A percentile compares a stretch with the other conserved stretches of the same genome.
phyloP scores from a whole-genome alignment of 1,140 invertebrate species.

The Heterodera schachtii region DNA sequence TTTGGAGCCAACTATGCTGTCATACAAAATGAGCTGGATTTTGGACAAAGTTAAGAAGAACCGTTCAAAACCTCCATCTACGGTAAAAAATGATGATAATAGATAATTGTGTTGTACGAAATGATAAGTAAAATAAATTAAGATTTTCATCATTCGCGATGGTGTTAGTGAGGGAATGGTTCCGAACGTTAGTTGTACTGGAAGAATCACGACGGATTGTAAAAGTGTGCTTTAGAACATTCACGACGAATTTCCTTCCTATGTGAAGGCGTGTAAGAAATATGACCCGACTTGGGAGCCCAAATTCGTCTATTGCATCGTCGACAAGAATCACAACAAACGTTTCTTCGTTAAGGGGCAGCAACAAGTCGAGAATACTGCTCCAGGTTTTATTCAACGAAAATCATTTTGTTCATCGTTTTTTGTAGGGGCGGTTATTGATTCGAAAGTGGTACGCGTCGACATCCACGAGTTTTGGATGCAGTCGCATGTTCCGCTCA shows the following conservation, averaged over 20 bases:
- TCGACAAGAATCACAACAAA: conserved; percentile 44
- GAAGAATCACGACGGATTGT: too few relatives aligned
- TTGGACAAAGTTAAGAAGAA: neutral
- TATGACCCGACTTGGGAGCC: conserved; percentile 8
- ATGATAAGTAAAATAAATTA: neutral
- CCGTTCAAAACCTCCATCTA: conserved; percentile 11
- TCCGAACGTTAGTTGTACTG: conserved; percentile 22
- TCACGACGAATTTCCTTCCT: conserved; percentile 27
- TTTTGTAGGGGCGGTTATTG: conserved; percentile 13
- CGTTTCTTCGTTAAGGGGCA: conserved; percentile 32
- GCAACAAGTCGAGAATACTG: conserved; percentile 24
- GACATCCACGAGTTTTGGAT: conserved; percentile 35
- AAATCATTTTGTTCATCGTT: neutral
- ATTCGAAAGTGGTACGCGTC: conserved; percentile 24
- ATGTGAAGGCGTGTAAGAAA: conserved; percentile 14
- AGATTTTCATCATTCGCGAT: conserved; percentile 36
- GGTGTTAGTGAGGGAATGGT: conserved; percentile 37
- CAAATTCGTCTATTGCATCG: conserved; percentile 38
- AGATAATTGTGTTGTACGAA: neutral
- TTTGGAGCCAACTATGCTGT: neutral
- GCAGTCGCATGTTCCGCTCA: conserved; percentile 30
- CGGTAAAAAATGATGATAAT: neutral
- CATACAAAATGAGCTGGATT: neutral
- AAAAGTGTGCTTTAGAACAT: conserved; percentile 16
- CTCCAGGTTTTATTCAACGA: conserved; percentile 11